These are phyloP conservation scores for Poecilia picta DNA, from an alignment of 2,797 vertebrate genomes.

Conservation along the genomic window DNA sequence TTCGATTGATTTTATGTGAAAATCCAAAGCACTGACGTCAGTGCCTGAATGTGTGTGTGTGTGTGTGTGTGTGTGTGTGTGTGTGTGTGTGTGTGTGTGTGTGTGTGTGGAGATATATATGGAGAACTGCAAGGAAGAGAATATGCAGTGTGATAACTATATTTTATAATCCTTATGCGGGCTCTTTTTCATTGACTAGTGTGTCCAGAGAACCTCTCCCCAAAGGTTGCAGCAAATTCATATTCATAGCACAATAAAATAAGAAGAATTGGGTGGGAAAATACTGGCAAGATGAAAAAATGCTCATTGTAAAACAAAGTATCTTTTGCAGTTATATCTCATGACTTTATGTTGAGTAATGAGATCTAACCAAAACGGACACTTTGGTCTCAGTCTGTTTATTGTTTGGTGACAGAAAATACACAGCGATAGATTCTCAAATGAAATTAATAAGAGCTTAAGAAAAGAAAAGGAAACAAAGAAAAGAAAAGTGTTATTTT, in stretches of 20 bases:
- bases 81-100: neutral
- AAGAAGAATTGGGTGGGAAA: neutral
- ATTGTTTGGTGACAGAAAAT: neutral
- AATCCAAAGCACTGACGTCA: neutral
- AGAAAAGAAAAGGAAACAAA: too few species aligned
- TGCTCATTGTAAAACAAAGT: neutral
- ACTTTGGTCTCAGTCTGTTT: neutral
- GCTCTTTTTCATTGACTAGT: neutral
- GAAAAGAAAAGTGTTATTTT: neutral
- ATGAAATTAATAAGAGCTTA: neutral
- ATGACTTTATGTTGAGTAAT: neutral
- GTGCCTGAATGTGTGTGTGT: neutral
- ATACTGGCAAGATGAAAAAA: neutral
- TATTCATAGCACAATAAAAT: neutral
- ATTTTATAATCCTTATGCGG: neutral
- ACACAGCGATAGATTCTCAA: neutral
- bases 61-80: neutral
- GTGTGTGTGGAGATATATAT: neutral
- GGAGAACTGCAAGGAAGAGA: neutral
- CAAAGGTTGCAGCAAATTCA: slow-evolving; percentile 5
- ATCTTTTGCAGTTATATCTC: neutral
- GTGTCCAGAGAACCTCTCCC: neutral
- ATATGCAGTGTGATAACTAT: neutral
- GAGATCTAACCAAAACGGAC: neutral
- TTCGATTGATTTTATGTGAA: neutral